Conservation (phyloP, 2,888 invertebrate genomes). For the Podabrus alpinus region DNA sequence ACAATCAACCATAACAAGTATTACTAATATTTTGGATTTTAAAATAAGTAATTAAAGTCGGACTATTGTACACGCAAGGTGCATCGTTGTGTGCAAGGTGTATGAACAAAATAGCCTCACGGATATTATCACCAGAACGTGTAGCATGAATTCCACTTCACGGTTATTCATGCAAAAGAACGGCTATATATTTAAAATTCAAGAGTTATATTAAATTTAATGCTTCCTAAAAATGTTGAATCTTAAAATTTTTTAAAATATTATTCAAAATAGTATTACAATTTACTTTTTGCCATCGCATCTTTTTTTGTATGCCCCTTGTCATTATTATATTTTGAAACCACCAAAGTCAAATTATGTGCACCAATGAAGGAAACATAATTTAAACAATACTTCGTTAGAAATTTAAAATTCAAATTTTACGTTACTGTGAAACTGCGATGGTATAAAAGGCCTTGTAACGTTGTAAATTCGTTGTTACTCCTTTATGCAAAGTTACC, state of each 20-base stretch:
- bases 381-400: neutral
- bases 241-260: neutral
- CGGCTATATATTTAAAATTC: conserved; percentile 2
- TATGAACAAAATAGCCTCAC: conserved; percentile 25
- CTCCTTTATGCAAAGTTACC: neutral
- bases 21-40: conserved; percentile 8
- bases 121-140: conserved; percentile 32
- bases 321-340: neutral
- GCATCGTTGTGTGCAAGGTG: conserved; percentile 36
- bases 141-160: conserved; percentile 34
- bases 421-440: neutral
- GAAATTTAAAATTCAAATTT: neutral
- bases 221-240: neutral
- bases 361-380: neutral
- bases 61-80: conserved; percentile 36
- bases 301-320: neutral
- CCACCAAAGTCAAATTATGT: neutral
- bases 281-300: neutral
- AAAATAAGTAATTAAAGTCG: conserved; percentile 14
- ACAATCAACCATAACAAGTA: conserved; percentile 20
- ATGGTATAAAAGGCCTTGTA: neutral
- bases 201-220: neutral
- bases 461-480: neutral
- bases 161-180: conserved; percentile 31
- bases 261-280: neutral